Conservation (phyloP, 1,140 invertebrate species). For the Arion vulgaris region DNA sequence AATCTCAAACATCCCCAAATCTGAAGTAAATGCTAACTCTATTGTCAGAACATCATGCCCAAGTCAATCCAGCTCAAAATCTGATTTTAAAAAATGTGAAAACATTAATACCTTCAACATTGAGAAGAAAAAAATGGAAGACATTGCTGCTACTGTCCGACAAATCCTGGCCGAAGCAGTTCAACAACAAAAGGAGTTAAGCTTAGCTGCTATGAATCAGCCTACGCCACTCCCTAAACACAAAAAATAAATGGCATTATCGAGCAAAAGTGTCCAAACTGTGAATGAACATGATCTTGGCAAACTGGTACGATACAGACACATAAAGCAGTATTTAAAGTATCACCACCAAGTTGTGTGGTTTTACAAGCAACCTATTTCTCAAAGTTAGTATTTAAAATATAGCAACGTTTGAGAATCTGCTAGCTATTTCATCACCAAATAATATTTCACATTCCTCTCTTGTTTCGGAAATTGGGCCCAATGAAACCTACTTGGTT, state of each 20-base stretch:
- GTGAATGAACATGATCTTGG: slow-evolving; percentile 32
- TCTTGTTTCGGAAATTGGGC: not conserved
- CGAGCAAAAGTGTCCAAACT: not conserved
- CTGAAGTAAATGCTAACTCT: not conserved
- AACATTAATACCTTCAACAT: slow-evolving; percentile 7
- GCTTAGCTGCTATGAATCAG: slow-evolving; percentile 28
- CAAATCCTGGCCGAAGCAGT: slow-evolving; percentile 37
- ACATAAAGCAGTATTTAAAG: not conserved
- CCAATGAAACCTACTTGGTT: too few relatives aligned
- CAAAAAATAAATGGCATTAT: slow-evolving; percentile 34
- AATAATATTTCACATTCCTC: not conserved
- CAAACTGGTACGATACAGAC: not conserved
- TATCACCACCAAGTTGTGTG: not conserved
- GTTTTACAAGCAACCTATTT: not conserved
- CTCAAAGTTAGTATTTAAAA: not conserved
- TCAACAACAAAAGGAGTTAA: slow-evolving; percentile 33
- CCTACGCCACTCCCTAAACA: slow-evolving; percentile 30
- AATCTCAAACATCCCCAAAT: not conserved
- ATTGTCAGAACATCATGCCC: not conserved
- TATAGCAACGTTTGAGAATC: not conserved
- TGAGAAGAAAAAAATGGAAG: slow-evolving; percentile 28
- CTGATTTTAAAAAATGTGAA: slow-evolving; percentile 38
- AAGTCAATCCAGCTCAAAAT: slow-evolving; percentile 20
- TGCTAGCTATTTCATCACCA: not conserved
- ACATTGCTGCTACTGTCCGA: slow-evolving; percentile 24